These are phyloP conservation scores for Misgurnus anguillicaudatus DNA, from an alignment of 2,113 vertebrate species.

Conservation along the genomic window DNA sequence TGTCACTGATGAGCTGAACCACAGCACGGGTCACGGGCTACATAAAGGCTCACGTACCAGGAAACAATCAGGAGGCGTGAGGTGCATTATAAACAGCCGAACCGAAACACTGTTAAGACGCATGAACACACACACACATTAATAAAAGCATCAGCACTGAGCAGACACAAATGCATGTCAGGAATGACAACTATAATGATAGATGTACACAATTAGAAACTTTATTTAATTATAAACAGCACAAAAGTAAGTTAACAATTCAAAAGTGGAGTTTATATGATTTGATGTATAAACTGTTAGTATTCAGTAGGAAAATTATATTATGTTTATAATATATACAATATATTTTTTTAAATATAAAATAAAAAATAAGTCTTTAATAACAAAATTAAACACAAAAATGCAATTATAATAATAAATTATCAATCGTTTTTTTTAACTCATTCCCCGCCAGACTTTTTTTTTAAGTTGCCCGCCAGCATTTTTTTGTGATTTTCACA, in stretches of 20 bases:
- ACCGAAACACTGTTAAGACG: slow-evolving; percentile 14
- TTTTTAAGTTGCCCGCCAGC: too few relatives aligned
- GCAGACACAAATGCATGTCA: neutral
- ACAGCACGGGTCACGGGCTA: slow-evolving; percentile 23
- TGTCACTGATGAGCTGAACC: slow-evolving; percentile 37
- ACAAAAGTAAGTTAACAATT: neutral
- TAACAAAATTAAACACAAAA: neutral
- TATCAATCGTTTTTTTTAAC: neutral
- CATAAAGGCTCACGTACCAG: slow-evolving; percentile 44
- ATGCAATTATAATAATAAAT: neutral
- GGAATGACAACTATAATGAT: neutral
- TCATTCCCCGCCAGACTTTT: too few relatives aligned
- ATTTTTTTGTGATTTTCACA: too few relatives aligned
- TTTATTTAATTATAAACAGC: slow-evolving; percentile 17
- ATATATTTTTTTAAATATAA: neutral
- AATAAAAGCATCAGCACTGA: neutral
- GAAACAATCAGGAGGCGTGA: slow-evolving; percentile 40
- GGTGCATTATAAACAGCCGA: slow-evolving; percentile 2
- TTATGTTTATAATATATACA: too few relatives aligned
- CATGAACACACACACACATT: neutral
- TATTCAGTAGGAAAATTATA: neutral
- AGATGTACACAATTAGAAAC: slow-evolving; percentile 3
- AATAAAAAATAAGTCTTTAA: neutral
- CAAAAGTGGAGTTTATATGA: slow-evolving; percentile 22
- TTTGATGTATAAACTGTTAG: neutral